Evolutionary conservation across 2,888 invertebrate genomes (phyloP), one percentile per base, ranked within the genome.

Genomic region (Crioceris asparagi): DNA sequence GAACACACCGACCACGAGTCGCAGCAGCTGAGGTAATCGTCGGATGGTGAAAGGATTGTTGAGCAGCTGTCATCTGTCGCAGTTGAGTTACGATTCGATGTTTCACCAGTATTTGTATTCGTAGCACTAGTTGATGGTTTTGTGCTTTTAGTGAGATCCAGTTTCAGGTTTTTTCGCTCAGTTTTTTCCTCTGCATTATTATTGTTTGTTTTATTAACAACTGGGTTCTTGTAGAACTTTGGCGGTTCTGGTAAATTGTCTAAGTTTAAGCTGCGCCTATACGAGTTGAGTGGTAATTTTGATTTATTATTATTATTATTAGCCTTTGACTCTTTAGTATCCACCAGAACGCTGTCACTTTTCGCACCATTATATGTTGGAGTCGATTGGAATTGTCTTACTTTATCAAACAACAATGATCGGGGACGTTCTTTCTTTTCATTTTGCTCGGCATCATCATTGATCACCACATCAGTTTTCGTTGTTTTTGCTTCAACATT

Each of bases 1-100:
- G 79, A 79, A 49, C 77, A 77, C 16, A 71, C 66, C 0, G 79
- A 79, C 75, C 78, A 77, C 18, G 77, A 75, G 52, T 81, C 80
- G 48, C 54, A 54, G 48, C 54, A 54, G 30, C 56, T 57, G 36
- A 52, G 31, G 34, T 75, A 74, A 47, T 77, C 77, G 46, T 78
- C 77, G 11, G 67, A 67, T n/a, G 77, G 76, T 1, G 76, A 77
- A 37, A 73, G 58, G 42, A 71, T 64, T 12, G 32, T 32, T 12
- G 59, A 59, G 46, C 60, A 57, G 39, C 61, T 61, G 32, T 59
- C 59, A 7, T 69, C 73, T 16, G 48, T 49, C 12, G 51, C 38
- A 23, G 47, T 17, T 3, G 50, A 49, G 37, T 45, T 39, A 17
- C 50, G 35, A 33, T 51, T 47, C 21, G 35, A 45, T n/a, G n/a